Conservation (phyloP, 2,113 vertebrate species). For the Vanacampus margaritifer region DNA sequence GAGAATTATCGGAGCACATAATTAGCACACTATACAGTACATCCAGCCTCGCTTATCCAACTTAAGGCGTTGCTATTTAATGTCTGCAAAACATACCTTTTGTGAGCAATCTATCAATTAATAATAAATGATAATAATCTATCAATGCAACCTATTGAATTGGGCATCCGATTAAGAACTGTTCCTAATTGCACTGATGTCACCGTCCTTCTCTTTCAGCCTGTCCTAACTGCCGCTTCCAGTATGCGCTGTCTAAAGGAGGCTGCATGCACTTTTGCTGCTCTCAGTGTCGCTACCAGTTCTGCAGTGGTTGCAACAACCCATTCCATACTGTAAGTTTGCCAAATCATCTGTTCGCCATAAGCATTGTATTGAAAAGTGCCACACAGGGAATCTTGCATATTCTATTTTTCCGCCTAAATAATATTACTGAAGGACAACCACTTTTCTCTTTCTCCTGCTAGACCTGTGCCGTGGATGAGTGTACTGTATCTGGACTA, state of each 20-base stretch:
- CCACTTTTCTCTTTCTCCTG: neutral
- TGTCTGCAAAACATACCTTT: too few species aligned
- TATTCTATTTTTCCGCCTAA: neutral
- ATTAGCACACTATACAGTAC: too few species aligned
- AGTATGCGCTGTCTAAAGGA: constrained; percentile 84
- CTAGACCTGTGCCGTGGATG: constrained; percentile 72
- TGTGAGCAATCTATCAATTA: too few species aligned
- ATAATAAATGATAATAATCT: too few species aligned
- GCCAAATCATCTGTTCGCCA: neutral
- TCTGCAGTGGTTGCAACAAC: constrained; percentile 90
- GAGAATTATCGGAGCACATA: too few species aligned
- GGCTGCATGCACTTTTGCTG: constrained; percentile 92
- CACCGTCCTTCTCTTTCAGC: constrained; percentile 55
- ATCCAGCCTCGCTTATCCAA: too few species aligned
- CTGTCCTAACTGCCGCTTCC: constrained; percentile 86
- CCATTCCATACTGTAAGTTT: constrained; percentile 78
- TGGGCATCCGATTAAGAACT: too few species aligned
- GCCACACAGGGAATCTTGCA: neutral
- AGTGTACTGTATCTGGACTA: constrained; percentile 77
- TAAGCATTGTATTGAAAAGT: neutral
- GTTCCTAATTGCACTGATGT: too few species aligned
- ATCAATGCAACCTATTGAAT: too few species aligned
- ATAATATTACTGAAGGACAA: neutral
- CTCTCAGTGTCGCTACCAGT: constrained; percentile 87
- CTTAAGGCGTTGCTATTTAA: too few species aligned